Conservation (phyloP, 2,113 vertebrate genomes). For the Callionymus lyra region DNA sequence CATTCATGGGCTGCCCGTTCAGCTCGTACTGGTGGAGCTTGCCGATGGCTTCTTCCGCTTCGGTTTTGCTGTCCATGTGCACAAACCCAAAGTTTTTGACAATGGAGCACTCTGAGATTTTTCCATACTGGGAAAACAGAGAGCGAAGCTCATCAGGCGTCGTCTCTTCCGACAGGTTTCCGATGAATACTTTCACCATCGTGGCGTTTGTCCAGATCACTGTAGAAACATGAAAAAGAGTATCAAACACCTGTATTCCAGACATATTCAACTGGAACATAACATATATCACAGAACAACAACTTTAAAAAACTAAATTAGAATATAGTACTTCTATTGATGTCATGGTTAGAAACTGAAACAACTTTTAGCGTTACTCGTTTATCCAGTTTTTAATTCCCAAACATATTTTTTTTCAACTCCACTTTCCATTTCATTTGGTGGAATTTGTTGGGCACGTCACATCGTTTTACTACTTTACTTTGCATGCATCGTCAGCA, state of each 20-base stretch:
- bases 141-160: slow-evolving; percentile 85
- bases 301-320: no score
- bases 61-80: slow-evolving; percentile 84
- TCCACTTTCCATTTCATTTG: no score
- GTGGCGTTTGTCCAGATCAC: slow-evolving; percentile 36
- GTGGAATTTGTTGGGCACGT: no score
- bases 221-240: slow-evolving; percentile 4
- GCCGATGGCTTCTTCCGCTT: slow-evolving; percentile 85
- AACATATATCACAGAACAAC: no score
- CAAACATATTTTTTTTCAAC: no score
- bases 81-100: slow-evolving; percentile 97
- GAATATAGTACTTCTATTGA: no score
- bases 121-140: slow-evolving; percentile 90
- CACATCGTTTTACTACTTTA: no score
- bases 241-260: neutral
- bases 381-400: no score
- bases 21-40: slow-evolving; percentile 92
- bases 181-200: slow-evolving; percentile 96
- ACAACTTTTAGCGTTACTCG: no score
- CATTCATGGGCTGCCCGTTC: slow-evolving; percentile 87
- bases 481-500: no score
- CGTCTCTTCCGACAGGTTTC: slow-evolving; percentile 86
- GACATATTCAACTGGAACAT: no score
- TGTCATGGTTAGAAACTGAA: no score
- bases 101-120: slow-evolving; percentile 89